Evolutionary conservation across 92 coral and sea anemone genomes (phyloP).

Genomic region (Plumapathes pennacea): DNA sequence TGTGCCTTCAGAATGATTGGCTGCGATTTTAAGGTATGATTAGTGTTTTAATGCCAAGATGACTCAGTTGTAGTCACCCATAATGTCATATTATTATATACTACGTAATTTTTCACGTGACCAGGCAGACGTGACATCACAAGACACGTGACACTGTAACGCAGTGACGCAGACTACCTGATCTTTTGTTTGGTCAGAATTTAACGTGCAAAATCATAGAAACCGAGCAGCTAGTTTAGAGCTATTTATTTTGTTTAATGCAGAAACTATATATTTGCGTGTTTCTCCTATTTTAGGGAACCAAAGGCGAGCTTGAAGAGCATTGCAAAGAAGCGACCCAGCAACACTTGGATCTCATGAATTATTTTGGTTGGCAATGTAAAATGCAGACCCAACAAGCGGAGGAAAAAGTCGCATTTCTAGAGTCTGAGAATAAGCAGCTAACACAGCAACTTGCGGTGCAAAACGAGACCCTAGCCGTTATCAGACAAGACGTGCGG

Average conservation of each 20-base stretch:
- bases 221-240: too few species aligned
- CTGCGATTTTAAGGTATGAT: conserved; percentile 47
- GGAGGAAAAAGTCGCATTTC: not conserved
- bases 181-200: not conserved
- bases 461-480: conserved; percentile 46
- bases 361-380: not conserved
- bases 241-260: too few species aligned
- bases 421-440: conserved; percentile 3
- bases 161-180: not conserved
- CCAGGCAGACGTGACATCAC: too few species aligned
- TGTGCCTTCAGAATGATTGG: conserved; percentile 35
- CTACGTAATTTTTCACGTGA: too few species aligned
- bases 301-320: conserved; percentile 16
- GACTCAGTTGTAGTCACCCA: too few species aligned
- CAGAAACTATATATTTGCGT: too few species aligned
- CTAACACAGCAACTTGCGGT: conserved; percentile 21
- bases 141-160: too few species aligned
- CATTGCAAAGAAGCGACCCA: conserved; percentile 19
- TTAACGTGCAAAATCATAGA: too few species aligned
- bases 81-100: too few species aligned
- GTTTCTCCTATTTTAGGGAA: conserved; percentile 33
- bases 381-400: not conserved
- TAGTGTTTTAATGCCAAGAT: not conserved
- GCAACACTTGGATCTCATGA: conserved; percentile 30
- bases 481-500: conserved; percentile 36